phyloP scores from a whole-genome alignment of 2,797 vertebrate species.

The Prionace glauca region DNA sequence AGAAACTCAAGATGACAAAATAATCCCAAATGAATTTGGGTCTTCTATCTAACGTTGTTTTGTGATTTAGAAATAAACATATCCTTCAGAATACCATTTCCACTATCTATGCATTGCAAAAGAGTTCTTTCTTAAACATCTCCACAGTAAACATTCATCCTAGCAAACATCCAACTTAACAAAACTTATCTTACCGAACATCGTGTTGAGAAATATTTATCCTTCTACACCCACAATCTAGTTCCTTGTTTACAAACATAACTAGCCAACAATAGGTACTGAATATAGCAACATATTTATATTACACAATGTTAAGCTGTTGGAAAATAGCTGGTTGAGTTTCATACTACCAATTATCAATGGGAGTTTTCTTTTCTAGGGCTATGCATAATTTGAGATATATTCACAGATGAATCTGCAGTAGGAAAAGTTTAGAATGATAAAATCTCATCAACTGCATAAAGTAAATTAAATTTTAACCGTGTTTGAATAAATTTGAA shows the following conservation, averaged over 20 bases:
- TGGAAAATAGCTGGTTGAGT: conserved; percentile 14
- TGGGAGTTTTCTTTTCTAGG: neutral
- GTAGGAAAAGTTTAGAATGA: too few species aligned
- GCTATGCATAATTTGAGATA: conserved; percentile 7
- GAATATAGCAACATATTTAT: neutral
- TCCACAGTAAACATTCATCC: neutral
- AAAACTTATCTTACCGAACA: neutral
- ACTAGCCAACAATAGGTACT: neutral
- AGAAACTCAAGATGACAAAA: neutral
- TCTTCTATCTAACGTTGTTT: neutral
- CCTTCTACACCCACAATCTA: neutral
- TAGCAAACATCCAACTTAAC: neutral
- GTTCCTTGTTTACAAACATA: neutral
- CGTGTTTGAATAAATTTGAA: neutral
- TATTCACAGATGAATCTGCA: neutral
- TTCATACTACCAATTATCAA: neutral
- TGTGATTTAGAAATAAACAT: neutral
- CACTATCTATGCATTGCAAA: neutral
- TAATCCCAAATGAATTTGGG: neutral
- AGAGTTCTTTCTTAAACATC: neutral
- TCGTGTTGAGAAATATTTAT: neutral
- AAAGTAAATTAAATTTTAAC: neutral
- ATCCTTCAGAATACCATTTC: neutral
- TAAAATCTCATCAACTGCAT: neutral
- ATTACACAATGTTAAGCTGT: neutral